Base-by-base conservation (phyloP, 2,888 invertebrate genomes). In the Leptothorax acervorum region DNA sequence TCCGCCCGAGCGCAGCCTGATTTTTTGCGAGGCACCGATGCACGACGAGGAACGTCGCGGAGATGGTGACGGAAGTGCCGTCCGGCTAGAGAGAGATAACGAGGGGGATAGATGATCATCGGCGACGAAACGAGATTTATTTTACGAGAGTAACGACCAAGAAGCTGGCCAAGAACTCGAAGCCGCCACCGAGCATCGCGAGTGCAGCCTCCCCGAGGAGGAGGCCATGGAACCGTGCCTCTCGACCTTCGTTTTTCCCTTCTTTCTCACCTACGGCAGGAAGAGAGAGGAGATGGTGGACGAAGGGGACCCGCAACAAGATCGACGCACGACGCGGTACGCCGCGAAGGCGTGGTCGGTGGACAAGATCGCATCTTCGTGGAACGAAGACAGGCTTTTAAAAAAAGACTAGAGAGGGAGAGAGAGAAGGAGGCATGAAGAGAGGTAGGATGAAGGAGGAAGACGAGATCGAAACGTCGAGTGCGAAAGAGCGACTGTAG, bases 321-420 rank as follows among this genome's bases (percentile, higher is more conserved):
- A 90, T 90, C 90, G 86, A 90, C 88, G 89, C 87, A 84, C 84
- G 85, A 84, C 84, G 85, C 86, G 63, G 83, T 88, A 79, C 85
- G 78, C 84, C 85, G 85, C 66, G 89, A 90, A 92, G 91, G 91
- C 92, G 92, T 92, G 91, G 92, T 90, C 89, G 88, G 90, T 92
- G 90, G 92, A 91, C 91, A 90, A 92, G 92, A 92, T 92, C 91
- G 92, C 90, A 91, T 90, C 91, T 91, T 91, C 92, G 88, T 85
- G 87, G 86, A 90, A 89, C 88, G 87, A 75, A 86, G 88, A 90
- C 89, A 89, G 87, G 86, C 88, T 84, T 85, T 87, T 48, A 65
- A 51, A 62, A 66, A 51, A 51, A 5, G 15, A 51, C 57, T 28
- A 39, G 18, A 60, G 71, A 88, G 85, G 62, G 84, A 76, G 55